Evolutionary conservation across 2,797 vertebrate species (phyloP).

Genomic region (Siniperca obscura): DNA sequence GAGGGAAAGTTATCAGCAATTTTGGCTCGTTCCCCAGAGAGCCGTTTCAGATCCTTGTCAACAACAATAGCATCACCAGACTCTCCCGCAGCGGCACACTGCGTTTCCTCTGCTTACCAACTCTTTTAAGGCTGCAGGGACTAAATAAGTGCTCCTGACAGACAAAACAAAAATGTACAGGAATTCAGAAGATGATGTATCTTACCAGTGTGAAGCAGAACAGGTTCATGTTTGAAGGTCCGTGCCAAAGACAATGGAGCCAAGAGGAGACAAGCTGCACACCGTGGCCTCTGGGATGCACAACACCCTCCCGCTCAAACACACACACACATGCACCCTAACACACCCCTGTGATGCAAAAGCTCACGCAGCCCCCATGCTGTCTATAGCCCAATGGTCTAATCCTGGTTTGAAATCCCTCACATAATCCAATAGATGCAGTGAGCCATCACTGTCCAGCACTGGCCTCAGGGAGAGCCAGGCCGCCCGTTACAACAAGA

Average conservation of each 20-base stretch:
- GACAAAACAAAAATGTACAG: background rate
- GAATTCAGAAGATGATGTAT: slow-evolving; percentile 32
- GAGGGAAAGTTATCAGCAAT: slow-evolving; percentile 27
- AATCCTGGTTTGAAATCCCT: slow-evolving; percentile 91
- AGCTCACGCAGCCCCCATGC: slow-evolving; percentile 73
- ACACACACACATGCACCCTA: slow-evolving; percentile 24
- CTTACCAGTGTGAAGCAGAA: slow-evolving; percentile 97
- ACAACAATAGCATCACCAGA: slow-evolving; percentile 39
- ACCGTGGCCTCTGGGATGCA: slow-evolving; percentile 29
- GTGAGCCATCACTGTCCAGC: slow-evolving; percentile 85
- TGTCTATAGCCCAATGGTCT: slow-evolving; percentile 87
- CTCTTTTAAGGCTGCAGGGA: slow-evolving; percentile 1
- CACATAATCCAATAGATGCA: slow-evolving; percentile 92
- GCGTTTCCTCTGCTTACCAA: background rate
- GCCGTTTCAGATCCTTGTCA: slow-evolving; percentile 48
- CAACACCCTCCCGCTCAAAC: slow-evolving; percentile 42
- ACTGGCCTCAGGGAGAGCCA: slow-evolving; percentile 67
- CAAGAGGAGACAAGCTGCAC: slow-evolving; percentile 26
- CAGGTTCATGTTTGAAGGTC: slow-evolving; percentile 88
- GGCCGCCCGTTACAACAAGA: slow-evolving; percentile 56
- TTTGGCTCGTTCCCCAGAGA: slow-evolving; percentile 30
- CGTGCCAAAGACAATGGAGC: slow-evolving; percentile 53
- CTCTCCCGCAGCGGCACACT: slow-evolving; percentile 19
- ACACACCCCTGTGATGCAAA: slow-evolving; percentile 54
- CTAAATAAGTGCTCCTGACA: slow-evolving; percentile 1